Evolutionary conservation across 2,888 invertebrate species (phyloP), one percentile per base, ranked within the genome.

Genomic region (Papilio protenor): DNA sequence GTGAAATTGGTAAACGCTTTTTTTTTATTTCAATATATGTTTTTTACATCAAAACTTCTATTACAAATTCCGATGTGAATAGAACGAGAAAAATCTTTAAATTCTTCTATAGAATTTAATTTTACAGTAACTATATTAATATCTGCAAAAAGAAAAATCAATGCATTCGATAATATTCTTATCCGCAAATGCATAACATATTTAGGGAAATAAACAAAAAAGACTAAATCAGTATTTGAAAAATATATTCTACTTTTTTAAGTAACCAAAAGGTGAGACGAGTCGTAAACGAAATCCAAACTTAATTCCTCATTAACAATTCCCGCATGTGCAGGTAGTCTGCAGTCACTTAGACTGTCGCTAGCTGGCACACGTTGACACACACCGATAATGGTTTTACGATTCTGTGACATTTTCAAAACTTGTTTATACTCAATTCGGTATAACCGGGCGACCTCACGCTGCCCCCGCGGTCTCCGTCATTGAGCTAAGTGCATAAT

Each of bases 391-490:
- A 79, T 83, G 66, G 47, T 80, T 84, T 83, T 82, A 83, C 81
- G 82, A 82, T 81, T 80, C 81, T 84, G 83, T 91, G 94, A 92
- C 93, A 94, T 94, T 94, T 91, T 83, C 84, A 87, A 45, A 93
- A 93, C 93, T 86, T 78, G 93, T 92, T 91, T 81, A 83, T 85
- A 80, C 85, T 87, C 85, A 87, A 86, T 90, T 89, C 85, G 87
- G 88, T 87, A 85, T 84, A 87, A 90, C 92, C 86, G 82, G 91
- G 81, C 88, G 93, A 89, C 94, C 94, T 93, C 86, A 86, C 83
- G 77, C 82, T 82, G 79, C 83, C 83, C 81, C 82, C 85, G 85
- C 85, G 87, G 85, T 87, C 87, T 82, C 80, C 77, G 77, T 74
- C 73, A 69, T 75, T 66, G 72, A 73, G 49, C 73, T 64, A 71